Percentiles rank a stretch among this genome's conserved stretches.
Evolutionary conservation across 2,888 invertebrate genomes (phyloP).

Genomic region (Myopa tessellatipennis): DNA sequence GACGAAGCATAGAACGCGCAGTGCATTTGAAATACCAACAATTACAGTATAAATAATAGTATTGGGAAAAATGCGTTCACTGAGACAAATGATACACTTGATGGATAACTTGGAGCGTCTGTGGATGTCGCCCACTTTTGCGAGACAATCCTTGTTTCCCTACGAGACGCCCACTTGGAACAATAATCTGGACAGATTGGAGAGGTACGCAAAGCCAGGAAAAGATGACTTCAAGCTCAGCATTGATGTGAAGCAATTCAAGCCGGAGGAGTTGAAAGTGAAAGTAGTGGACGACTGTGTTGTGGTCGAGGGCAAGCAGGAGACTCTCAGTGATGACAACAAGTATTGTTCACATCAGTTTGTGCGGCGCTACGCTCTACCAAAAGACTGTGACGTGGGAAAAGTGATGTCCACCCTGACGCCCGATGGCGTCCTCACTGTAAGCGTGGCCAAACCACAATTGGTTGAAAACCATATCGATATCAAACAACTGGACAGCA

Average conservation of each 20-base stretch:
- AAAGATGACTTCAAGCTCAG: slow-evolving; percentile 77
- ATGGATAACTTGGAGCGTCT: slow-evolving; percentile 28
- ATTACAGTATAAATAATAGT: too few relatives aligned
- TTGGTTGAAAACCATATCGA: slow-evolving; percentile 12
- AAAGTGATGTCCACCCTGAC: slow-evolving; percentile 80
- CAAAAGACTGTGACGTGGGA: slow-evolving; percentile 75
- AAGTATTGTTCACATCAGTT: slow-evolving; percentile 85
- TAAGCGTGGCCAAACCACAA: slow-evolving; percentile 73
- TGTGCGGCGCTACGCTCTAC: slow-evolving; percentile 75
- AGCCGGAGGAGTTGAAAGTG: slow-evolving; percentile 77
- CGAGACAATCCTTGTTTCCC: not conserved
- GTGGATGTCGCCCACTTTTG: not conserved
- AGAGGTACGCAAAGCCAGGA: slow-evolving; percentile 57
- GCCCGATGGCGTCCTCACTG: slow-evolving; percentile 82
- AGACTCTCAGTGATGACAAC: slow-evolving; percentile 77
- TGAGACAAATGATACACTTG: slow-evolving; percentile 12
- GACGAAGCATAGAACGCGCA: too few relatives aligned
- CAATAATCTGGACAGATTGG: not conserved
- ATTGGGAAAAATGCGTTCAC: slow-evolving; percentile 25
- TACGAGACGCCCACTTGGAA: not conserved
- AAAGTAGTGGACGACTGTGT: slow-evolving; percentile 72
- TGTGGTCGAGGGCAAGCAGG: slow-evolving; percentile 78
- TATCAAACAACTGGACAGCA: not conserved
- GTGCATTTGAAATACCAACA: too few relatives aligned
- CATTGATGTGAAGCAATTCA: slow-evolving; percentile 77